Evolutionary conservation across 1,140 invertebrate species (phyloP).

Genomic region (Apis cerana): DNA sequence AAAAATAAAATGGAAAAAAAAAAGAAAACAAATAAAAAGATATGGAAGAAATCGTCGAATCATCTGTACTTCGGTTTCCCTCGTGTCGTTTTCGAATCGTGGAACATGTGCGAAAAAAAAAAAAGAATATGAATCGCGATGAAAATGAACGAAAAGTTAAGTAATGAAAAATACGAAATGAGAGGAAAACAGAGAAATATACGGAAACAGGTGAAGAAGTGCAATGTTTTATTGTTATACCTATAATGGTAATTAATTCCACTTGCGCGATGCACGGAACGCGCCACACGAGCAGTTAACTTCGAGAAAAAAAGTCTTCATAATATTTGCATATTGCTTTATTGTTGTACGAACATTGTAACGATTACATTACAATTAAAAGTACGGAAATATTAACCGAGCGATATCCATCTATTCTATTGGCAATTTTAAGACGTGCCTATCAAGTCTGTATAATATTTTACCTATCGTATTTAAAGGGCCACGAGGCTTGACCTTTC

Average conservation of each 20-base stretch:
- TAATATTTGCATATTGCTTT: conserved; percentile 71
- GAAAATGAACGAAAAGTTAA: background rate
- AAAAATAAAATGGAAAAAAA: background rate
- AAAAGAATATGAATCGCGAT: background rate
- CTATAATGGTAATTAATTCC: conserved; percentile 27
- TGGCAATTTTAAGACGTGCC: conserved; percentile 44
- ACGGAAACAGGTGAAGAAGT: conserved; percentile 38
- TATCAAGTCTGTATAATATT: background rate
- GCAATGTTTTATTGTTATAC: conserved; percentile 60
- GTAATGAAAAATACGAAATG: background rate
- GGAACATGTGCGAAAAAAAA: background rate
- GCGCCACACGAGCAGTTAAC: conserved; percentile 53
- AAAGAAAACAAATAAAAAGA: background rate
- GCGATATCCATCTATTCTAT: conserved; percentile 53
- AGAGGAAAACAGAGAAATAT: conserved; percentile 6
- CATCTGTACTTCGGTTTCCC: background rate
- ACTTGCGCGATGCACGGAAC: conserved; percentile 59
- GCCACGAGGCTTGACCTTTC: background rate
- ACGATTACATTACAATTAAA: conserved; percentile 62
- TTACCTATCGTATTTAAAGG: background rate
- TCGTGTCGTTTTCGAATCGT: background rate
- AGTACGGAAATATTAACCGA: conserved; percentile 49
- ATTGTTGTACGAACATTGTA: conserved; percentile 67
- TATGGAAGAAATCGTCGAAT: background rate
- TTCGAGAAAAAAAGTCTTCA: conserved; percentile 61